These are phyloP conservation scores for Phoeniculus purpureus DNA, from an alignment of 2,797 vertebrate species.

Conservation along the genomic window DNA sequence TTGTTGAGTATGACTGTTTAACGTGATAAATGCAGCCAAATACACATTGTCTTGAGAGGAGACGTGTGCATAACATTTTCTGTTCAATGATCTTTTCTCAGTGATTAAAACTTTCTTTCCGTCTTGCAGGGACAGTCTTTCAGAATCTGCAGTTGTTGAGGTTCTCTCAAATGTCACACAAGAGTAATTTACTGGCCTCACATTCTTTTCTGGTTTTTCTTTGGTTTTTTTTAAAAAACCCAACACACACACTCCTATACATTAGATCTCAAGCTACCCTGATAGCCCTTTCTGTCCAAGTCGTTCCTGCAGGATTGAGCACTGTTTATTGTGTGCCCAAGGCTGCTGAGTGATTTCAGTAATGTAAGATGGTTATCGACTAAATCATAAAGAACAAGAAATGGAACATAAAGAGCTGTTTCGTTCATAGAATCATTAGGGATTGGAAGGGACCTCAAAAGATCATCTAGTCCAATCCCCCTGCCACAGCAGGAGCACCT, in stretches of 20 bases:
- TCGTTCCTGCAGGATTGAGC: not conserved
- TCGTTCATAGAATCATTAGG: not conserved
- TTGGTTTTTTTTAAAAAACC: too few relatives aligned
- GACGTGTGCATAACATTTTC: not conserved
- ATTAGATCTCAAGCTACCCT: not conserved
- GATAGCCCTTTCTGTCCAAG: not conserved
- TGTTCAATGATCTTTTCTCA: not conserved
- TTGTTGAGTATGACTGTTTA: not conserved
- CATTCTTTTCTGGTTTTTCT: not conserved
- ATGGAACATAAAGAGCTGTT: constrained; percentile 4
- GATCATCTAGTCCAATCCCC: too few relatives aligned
- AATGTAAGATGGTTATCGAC: not conserved
- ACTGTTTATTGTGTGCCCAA: not conserved
- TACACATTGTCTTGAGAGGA: not conserved
- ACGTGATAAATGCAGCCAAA: constrained; percentile 52
- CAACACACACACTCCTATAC: not conserved
- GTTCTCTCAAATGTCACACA: not conserved
- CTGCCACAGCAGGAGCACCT: too few relatives aligned
- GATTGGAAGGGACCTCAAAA: too few relatives aligned
- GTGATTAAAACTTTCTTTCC: not conserved
- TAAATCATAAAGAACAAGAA: constrained; percentile 18
- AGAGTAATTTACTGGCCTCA: not conserved
- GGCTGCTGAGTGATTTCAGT: not conserved
- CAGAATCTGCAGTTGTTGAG: not conserved
- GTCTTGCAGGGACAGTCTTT: not conserved